These are phyloP conservation scores for Sebastes iracundus DNA, from an alignment of 2,797 vertebrate genomes.

Conservation along the genomic window DNA sequence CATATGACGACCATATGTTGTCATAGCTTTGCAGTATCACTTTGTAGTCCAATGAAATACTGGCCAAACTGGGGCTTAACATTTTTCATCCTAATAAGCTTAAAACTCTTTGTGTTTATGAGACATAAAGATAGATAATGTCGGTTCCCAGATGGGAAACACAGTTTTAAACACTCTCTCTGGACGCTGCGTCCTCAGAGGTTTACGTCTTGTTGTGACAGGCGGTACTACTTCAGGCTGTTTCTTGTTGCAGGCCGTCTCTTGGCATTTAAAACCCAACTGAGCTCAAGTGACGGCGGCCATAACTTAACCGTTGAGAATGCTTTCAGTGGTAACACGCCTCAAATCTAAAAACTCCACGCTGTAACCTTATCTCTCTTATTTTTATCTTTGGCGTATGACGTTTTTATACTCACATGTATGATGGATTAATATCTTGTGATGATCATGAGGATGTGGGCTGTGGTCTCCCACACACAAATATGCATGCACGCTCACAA, in stretches of 20 bases:
- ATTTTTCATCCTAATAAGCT: background rate
- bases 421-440: slow-evolving; percentile 59
- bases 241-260: slow-evolving; percentile 49
- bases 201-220: slow-evolving; percentile 45
- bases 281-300: slow-evolving; percentile 48
- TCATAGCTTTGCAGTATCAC: background rate
- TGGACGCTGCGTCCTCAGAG: background rate
- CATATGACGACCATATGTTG: background rate
- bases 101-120: background rate
- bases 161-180: background rate
- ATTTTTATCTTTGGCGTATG: slow-evolving; percentile 64
- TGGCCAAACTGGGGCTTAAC: background rate
- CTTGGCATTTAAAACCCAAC: slow-evolving; percentile 59
- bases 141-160: slow-evolving; percentile 6
- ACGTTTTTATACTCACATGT: slow-evolving; percentile 57
- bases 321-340: slow-evolving; percentile 54
- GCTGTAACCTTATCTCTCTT: slow-evolving; percentile 66
- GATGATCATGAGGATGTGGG: slow-evolving; percentile 50
- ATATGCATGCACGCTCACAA: background rate
- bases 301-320: slow-evolving; percentile 51
- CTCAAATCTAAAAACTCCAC: slow-evolving; percentile 65
- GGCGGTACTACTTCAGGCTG: slow-evolving; percentile 45
- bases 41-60: background rate
- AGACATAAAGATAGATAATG: background rate
- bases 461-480: slow-evolving; percentile 14